Conservation (phyloP, 2,888 invertebrate species). For the Nomada flava region DNA sequence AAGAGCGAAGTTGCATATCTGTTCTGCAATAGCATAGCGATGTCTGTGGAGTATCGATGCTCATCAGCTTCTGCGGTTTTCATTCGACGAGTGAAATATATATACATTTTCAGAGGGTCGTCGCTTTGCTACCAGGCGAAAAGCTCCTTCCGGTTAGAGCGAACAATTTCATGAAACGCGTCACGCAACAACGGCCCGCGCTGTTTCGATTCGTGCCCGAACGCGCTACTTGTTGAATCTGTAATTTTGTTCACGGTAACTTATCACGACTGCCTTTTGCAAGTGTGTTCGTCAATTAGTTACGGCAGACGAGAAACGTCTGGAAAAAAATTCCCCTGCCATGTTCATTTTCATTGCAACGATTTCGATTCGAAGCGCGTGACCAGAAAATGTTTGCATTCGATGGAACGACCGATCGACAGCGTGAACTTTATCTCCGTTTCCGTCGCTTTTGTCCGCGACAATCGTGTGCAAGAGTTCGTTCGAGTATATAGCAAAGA, state of each 20-base stretch:
- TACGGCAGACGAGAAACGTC: background rate
- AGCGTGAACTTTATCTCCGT: background rate
- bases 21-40: background rate
- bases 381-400: background rate
- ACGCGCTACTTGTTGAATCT: conserved; percentile 14
- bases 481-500: background rate
- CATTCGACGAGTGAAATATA: conserved; percentile 9
- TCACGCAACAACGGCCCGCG: conserved; percentile 28
- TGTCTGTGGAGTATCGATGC: background rate
- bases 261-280: conserved; percentile 36
- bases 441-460: conserved; percentile 8
- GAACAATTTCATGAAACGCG: conserved; percentile 28
- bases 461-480: background rate
- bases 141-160: conserved; percentile 4
- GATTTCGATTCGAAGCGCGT: background rate
- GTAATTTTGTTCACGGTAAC: conserved; percentile 34
- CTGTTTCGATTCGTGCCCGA: conserved; percentile 17
- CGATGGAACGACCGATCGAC: conserved; percentile 9
- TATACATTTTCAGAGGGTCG: background rate
- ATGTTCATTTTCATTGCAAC: background rate
- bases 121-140: background rate
- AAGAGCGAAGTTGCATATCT: background rate
- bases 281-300: conserved; percentile 32
- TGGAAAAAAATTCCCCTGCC: background rate
- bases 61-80: conserved; percentile 16